Evolutionary conservation across 2,113 vertebrate genomes (phyloP), one percentile per base, ranked within the genome.

Genomic region (Pterophyllum scalare): DNA sequence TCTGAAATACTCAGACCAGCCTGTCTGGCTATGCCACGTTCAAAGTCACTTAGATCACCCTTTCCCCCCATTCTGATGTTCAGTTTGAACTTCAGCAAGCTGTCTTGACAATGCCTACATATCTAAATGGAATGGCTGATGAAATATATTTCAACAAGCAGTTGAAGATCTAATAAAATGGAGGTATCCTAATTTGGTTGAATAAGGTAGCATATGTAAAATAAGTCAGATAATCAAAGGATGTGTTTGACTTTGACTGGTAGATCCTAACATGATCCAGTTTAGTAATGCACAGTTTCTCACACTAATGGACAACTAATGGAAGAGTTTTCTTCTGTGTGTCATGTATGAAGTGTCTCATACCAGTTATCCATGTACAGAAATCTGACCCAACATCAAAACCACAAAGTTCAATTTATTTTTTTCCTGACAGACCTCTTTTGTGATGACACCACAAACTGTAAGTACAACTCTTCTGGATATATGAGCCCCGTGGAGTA

Each of bases 381-480:
- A 70, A 54, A 70, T 49, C 9, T 0, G 3, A 15, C 24, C 9
- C 3, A 28, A 49, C 40, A 70, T 28, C 64, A 49, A 70, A 70
- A 70, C 40, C 64, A 49, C 12, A 7, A 49, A 70, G 19, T 70
- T 49, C 24, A 70, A 13, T 70, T 20, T 4, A 2, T 28, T 49
- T 12, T 19, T 0, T 9, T 22, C 40, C 22, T 67, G 15, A 28
- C 64, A 67, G 64, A 49, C 40, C 0, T 1, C 28, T 46, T 49
- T 70, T 70, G 24, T 49, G 40, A 49, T 24, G 49, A 70, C 40
- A 49, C 19, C 40, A 49, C 24, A 49, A 67, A 49, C 43, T 40
- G 38, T 40, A 12, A 40, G 35, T 38, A 40, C 10, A 12, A 12
- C 24, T 65, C 38, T 65, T 46, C 64, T 15, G 46, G 40, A 19